Evolutionary conservation across 2,797 vertebrate species (phyloP).

Genomic region (Phrynocephalus guinanensis): DNA sequence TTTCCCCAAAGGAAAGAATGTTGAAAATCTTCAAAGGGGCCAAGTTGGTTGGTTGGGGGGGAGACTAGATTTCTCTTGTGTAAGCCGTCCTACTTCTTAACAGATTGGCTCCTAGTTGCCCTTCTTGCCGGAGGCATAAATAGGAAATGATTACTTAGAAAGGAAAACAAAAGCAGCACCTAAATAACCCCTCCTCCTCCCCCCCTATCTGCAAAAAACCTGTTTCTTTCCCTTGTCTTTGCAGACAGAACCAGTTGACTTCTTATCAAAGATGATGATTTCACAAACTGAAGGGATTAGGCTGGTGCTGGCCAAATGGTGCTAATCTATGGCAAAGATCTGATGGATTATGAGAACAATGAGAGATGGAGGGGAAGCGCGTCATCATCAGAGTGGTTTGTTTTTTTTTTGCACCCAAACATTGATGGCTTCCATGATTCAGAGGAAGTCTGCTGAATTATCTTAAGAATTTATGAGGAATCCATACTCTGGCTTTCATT

Average conservation of each 20-base stretch:
- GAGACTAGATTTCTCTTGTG: too few species aligned
- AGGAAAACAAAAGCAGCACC: too few species aligned
- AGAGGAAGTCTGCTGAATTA: background rate
- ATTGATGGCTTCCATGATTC: background rate
- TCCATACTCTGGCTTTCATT: too few species aligned
- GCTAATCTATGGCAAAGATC: background rate
- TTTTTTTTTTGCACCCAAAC: too few species aligned
- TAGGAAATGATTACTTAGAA: too few species aligned
- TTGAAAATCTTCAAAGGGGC: too few species aligned
- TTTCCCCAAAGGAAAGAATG: too few species aligned
- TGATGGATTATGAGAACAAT: slow-evolving; percentile 4
- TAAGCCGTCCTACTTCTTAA: background rate
- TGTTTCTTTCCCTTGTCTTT: too few species aligned
- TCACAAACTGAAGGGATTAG: background rate
- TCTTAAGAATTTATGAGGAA: background rate
- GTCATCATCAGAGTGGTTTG: background rate
- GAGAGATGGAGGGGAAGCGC: background rate
- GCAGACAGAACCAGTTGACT: background rate
- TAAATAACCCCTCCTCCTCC: too few species aligned
- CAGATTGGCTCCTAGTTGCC: too few species aligned
- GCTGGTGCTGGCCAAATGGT: background rate
- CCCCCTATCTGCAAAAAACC: too few species aligned
- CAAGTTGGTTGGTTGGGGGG: too few species aligned
- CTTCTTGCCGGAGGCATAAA: background rate
- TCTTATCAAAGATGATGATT: background rate